These are phyloP conservation scores for Ceuthmochares aereus DNA, from an alignment of 2,113 vertebrate genomes.

Conservation along the genomic window DNA sequence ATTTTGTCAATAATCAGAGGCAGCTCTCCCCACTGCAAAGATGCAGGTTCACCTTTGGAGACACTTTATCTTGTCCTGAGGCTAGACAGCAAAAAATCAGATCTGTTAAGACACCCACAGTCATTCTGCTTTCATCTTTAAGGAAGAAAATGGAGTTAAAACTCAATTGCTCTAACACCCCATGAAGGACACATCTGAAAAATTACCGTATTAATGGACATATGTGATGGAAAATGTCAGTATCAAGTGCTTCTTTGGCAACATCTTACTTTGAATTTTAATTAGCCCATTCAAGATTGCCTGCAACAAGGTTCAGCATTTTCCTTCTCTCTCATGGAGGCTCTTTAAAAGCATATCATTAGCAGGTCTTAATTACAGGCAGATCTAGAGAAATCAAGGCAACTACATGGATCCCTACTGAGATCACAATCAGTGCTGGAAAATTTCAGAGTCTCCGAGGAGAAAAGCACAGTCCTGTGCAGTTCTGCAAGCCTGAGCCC, in stretches of 20 bases:
- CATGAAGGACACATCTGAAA: background rate
- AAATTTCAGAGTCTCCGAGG: accelerated
- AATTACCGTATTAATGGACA: background rate
- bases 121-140: background rate
- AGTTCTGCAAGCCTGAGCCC: background rate
- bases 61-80: background rate
- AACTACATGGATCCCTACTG: background rate
- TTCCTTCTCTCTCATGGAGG: accelerated
- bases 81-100: background rate
- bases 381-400: background rate
- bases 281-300: background rate
- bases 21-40: background rate
- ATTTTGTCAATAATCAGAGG: background rate
- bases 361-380: background rate
- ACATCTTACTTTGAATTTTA: background rate
- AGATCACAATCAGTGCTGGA: background rate
- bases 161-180: background rate
- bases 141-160: background rate
- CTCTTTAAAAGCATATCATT: background rate
- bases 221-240: background rate
- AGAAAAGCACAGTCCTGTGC: background rate
- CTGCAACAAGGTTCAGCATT: background rate
- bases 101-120: background rate
- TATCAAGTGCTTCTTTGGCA: background rate
- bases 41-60: background rate